phyloP scores from a whole-genome alignment of 1,140 invertebrate species.

The Drosophila littoralis region DNA sequence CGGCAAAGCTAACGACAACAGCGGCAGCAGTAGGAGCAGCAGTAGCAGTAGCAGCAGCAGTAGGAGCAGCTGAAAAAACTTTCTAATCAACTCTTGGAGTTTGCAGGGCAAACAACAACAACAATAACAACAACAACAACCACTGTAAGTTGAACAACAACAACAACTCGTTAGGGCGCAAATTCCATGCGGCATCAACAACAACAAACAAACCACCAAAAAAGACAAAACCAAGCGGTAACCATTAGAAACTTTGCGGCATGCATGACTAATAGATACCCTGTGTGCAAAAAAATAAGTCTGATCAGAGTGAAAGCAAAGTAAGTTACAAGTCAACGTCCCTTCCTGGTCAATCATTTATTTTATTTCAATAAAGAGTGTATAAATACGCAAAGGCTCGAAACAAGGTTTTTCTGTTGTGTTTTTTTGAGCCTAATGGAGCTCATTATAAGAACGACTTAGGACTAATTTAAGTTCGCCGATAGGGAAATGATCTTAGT shows the following conservation, averaged over 20 bases:
- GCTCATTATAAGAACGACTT: too few relatives aligned
- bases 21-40: not conserved
- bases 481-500: too few relatives aligned
- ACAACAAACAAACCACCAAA: conserved; percentile 3
- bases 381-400: too few relatives aligned
- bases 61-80: conserved; percentile 60
- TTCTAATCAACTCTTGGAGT: conserved; percentile 76
- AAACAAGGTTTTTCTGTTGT: too few relatives aligned
- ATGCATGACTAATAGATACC: too few relatives aligned
- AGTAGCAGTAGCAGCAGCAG: conserved; percentile 29
- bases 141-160: conserved; percentile 4
- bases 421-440: too few relatives aligned
- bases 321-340: too few relatives aligned
- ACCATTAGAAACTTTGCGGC: not conserved
- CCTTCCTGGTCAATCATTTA: too few relatives aligned
- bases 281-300: too few relatives aligned
- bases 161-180: conserved; percentile 48
- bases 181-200: conserved; percentile 59
- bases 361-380: too few relatives aligned
- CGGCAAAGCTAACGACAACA: conserved; percentile 40
- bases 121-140: conserved; percentile 29
- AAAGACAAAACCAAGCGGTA: not conserved
- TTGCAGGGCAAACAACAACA: conserved; percentile 41
- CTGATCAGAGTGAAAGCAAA: too few relatives aligned
- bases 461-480: too few relatives aligned